A percentile compares a stretch with the other conserved stretches of the same genome.
These are phyloP conservation scores for Thymelicus acteon DNA, from an alignment of 2,888 invertebrate genomes.

Conservation along the genomic window DNA sequence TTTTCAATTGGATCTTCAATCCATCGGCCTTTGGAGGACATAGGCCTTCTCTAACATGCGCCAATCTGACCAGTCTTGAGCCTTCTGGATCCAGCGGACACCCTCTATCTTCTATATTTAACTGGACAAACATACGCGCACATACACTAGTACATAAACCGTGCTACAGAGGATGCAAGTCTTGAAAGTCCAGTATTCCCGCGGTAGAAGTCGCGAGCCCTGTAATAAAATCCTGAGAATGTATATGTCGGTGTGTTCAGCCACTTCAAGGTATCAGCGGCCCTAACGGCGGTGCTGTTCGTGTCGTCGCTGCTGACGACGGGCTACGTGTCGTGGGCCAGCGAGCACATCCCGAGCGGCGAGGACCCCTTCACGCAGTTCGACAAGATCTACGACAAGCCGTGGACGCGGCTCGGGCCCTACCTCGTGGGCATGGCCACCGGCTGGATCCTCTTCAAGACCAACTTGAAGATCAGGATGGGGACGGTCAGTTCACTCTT, in stretches of 20 bases:
- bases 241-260: slow-evolving; percentile 61
- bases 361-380: slow-evolving; percentile 94
- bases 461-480: slow-evolving; percentile 91
- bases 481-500: slow-evolving; percentile 80
- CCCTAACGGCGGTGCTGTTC: slow-evolving; percentile 87
- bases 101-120: too few relatives aligned
- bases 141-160: too few relatives aligned
- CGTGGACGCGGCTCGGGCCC: slow-evolving; percentile 94
- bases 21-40: too few relatives aligned
- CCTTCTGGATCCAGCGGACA: too few relatives aligned
- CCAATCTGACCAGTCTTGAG: too few relatives aligned
- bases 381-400: slow-evolving; percentile 95
- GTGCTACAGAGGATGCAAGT: too few relatives aligned
- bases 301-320: slow-evolving; percentile 92
- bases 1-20: too few relatives aligned
- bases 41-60: too few relatives aligned
- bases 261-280: slow-evolving; percentile 91
- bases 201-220: too few relatives aligned
- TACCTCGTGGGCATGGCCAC: slow-evolving; percentile 93
- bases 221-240: too few relatives aligned
- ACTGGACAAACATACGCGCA: too few relatives aligned
- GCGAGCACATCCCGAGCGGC: slow-evolving; percentile 90
- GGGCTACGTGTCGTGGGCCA: slow-evolving; percentile 90
- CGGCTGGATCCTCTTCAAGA: slow-evolving; percentile 93
- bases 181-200: too few relatives aligned